phyloP scores from a whole-genome alignment of 2,113 vertebrate genomes.

The Anser brachyrhynchus region DNA sequence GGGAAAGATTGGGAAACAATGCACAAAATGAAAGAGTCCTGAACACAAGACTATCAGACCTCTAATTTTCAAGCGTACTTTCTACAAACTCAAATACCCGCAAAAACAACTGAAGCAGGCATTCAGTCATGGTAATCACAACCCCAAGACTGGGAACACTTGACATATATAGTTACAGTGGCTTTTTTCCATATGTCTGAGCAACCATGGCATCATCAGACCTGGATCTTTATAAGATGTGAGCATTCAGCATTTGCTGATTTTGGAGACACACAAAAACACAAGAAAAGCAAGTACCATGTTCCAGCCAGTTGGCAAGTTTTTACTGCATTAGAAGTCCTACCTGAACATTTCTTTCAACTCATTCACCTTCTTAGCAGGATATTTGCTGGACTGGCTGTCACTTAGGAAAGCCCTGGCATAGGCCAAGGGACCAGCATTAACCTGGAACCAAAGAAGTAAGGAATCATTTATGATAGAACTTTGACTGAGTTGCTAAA shows the following conservation, averaged over 20 bases:
- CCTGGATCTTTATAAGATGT: neutral
- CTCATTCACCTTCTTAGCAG: slow-evolving; percentile 91
- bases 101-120: neutral
- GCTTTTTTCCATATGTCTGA: neutral
- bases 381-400: slow-evolving; percentile 83
- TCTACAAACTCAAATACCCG: neutral
- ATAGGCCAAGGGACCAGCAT: slow-evolving; percentile 96
- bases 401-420: slow-evolving; percentile 95
- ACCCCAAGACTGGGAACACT: neutral
- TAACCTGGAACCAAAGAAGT: slow-evolving; percentile 82
- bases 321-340: slow-evolving; percentile 26
- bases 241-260: neutral
- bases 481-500: neutral
- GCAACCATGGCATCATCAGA: neutral
- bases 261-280: neutral
- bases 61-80: neutral
- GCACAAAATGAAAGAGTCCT: neutral
- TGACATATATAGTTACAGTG: neutral
- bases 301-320: neutral
- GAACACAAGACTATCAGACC: neutral
- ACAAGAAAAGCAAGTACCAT: neutral
- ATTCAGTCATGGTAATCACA: neutral
- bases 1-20: neutral
- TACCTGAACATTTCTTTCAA: slow-evolving; percentile 97
- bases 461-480: neutral